phyloP scores from a whole-genome alignment of 2,113 vertebrate species.

The Ailurus styani region DNA sequence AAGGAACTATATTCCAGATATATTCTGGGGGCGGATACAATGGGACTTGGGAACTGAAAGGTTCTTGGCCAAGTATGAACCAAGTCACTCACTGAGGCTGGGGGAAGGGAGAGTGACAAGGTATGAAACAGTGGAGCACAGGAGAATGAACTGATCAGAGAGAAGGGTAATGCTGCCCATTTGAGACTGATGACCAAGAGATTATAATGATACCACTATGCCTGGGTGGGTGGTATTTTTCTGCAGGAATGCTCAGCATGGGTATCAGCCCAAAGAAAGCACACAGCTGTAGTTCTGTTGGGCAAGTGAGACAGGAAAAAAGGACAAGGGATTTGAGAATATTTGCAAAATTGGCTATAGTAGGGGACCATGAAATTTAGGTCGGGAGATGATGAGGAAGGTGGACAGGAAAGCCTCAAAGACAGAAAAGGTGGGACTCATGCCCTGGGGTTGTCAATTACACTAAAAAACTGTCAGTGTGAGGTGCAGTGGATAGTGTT shows the following conservation, averaged over 20 bases:
- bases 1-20: neutral
- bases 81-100: neutral
- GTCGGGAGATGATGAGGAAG: neutral
- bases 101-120: neutral
- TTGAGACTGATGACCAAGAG: neutral
- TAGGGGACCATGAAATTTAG: neutral
- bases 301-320: neutral
- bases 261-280: neutral
- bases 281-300: neutral
- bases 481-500: neutral
- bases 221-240: neutral
- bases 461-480: neutral
- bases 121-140: accelerated
- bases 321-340: neutral
- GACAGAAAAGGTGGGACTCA: neutral
- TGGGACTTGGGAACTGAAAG: neutral
- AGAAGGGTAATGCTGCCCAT: neutral
- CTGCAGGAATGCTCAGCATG: neutral
- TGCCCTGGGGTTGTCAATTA: neutral
- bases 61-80: neutral
- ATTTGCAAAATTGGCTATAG: neutral
- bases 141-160: neutral
- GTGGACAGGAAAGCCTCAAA: neutral
- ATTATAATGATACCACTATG: neutral
- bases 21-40: neutral